Base-by-base conservation (phyloP, 2,888 invertebrate species). In the Drosophila mercatorum region DNA sequence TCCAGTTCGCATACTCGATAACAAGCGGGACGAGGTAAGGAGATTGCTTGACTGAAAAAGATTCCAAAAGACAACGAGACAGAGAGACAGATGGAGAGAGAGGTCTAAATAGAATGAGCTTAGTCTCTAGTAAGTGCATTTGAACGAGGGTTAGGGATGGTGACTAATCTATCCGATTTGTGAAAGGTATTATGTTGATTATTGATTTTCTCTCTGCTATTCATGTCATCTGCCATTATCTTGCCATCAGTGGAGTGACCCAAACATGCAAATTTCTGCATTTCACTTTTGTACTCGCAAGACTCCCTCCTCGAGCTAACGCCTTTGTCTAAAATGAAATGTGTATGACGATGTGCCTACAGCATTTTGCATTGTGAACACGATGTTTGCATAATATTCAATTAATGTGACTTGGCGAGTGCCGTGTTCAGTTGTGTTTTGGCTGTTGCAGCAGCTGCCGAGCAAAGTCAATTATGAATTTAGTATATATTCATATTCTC, bases 391-490 rank as follows among this genome's bases (percentile, higher is more conserved):
- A 73, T 84, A 82, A 87, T 82, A 75, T 84, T 79, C 78, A 87
- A 87, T 86, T 80, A 80, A 87, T 77, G 77, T 79, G 72, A 87
- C 81, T 88, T 66, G 70, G 65, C 28, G 28, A n/a, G 43, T 36
- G 14, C 52, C 65, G 63, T 38, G 41, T 57, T 57, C 12, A 17
- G 51, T 56, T 47, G 46, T 61, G 53, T 55, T 52, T 28, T 36
- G 55, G 49, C 49, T 46, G 55, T 46, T 59, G 62, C 66, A 47
- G 57, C 66, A 60, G 52, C 69, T 62, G 81, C 40, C 41, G 65
- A n/a, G 61, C 69, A 81, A 78, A 84, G 79, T 89, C 89, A 87
- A 86, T 86, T 89, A 81, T 74, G 69, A 79, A 73, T 81, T 69
- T 78, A 73, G 51, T 26, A 14, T 41, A 14, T 41, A 40, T 28